These are phyloP conservation scores for Chanos chanos DNA, from an alignment of 2,797 vertebrate genomes.

Conservation along the genomic window DNA sequence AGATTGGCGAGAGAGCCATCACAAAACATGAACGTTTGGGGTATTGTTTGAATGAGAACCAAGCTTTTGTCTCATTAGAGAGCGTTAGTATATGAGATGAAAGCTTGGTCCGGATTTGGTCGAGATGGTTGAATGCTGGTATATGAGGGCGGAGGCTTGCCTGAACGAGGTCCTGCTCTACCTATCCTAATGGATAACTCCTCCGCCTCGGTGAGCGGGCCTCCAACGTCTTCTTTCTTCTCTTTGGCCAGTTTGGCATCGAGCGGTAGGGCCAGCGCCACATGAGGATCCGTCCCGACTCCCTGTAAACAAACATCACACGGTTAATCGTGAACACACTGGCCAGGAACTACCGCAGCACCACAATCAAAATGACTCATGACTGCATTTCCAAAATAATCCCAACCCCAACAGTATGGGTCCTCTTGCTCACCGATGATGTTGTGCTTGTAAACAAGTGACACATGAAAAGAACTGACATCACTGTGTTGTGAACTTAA, in stretches of 20 bases:
- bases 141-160: constrained; percentile 91
- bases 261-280: constrained; percentile 64
- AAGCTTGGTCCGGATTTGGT: neutral
- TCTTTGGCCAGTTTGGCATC: constrained; percentile 70
- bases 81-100: neutral
- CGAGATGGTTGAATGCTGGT: constrained; percentile 56
- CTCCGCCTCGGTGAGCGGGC: constrained; percentile 48
- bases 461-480: too few species aligned
- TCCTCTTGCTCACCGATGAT: too few species aligned
- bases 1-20: constrained; percentile 50
- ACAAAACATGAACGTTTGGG: constrained; percentile 51
- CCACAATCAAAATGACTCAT: too few species aligned
- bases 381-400: too few species aligned
- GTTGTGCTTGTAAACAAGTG: too few species aligned
- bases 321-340: too few species aligned
- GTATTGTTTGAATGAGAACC: too few species aligned
- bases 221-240: constrained; percentile 65
- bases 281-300: constrained; percentile 71
- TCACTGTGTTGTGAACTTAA: too few species aligned
- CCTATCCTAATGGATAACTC: constrained; percentile 94
- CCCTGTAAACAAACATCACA: constrained; percentile 83
- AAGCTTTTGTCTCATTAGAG: too few species aligned
- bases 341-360: too few species aligned
- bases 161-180: constrained; percentile 84
- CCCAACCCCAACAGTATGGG: too few species aligned